Conservation (phyloP, 2,113 vertebrate species). For the Apodemus sylvaticus region DNA sequence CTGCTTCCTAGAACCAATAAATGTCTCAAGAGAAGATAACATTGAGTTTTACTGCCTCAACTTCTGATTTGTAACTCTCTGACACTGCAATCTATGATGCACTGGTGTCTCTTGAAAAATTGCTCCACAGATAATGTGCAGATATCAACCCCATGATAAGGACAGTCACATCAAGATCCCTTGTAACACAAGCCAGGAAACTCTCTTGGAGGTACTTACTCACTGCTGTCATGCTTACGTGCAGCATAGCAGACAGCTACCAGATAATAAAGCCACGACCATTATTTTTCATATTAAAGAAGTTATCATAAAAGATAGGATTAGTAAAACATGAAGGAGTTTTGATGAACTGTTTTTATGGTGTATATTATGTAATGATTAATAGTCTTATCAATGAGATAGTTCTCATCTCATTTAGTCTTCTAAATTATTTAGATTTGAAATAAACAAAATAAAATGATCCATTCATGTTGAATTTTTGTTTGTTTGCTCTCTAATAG, state of each 20-base stretch:
- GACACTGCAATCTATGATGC: not conserved
- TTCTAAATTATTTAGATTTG: slow-evolving; percentile 41
- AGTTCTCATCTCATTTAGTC: slow-evolving; percentile 48
- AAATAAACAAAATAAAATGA: slow-evolving; percentile 41
- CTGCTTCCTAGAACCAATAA: not conserved
- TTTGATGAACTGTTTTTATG: slow-evolving; percentile 35
- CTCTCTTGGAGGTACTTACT: too few relatives aligned
- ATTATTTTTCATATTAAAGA: slow-evolving; percentile 39
- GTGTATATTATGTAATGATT: slow-evolving; percentile 36
- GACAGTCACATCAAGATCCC: not conserved
- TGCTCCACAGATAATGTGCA: not conserved
- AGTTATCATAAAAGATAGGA: not conserved
- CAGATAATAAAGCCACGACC: not conserved
- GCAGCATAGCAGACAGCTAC: not conserved
- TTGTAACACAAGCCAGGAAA: not conserved
- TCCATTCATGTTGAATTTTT: not conserved
- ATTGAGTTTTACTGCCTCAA: not conserved
- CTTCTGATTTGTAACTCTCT: slow-evolving; percentile 27
- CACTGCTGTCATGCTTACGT: not conserved
- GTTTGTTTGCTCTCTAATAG: not conserved
- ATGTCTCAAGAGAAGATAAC: not conserved
- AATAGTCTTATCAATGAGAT: slow-evolving; percentile 45
- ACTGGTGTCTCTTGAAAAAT: slow-evolving; percentile 30
- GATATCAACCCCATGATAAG: not conserved
- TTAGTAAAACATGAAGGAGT: slow-evolving; percentile 44